Conservation (phyloP, 30 jellyfish, hydroid and myxozoan species). For the Sanderia malayensis region DNA sequence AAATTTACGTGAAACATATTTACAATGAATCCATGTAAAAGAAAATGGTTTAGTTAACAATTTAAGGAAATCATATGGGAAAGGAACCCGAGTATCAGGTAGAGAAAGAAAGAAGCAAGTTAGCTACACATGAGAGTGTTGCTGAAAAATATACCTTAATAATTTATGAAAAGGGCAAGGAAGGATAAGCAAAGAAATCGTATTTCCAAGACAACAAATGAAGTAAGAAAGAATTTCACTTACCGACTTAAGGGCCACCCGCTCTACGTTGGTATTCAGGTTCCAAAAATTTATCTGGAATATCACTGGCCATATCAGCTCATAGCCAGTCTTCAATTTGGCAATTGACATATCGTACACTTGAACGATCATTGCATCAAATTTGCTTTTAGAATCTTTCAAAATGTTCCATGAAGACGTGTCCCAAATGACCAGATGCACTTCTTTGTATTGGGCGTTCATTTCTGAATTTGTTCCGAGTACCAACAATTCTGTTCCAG, state of each 20-base stretch:
- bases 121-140: too few species aligned
- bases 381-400: conserved; percentile 44
- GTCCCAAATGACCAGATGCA: conserved; percentile 46
- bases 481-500: conserved; percentile 39
- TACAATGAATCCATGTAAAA: too few species aligned
- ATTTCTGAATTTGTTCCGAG: conserved; percentile 42
- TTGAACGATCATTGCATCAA: conserved; percentile 42
- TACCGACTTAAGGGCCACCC: conserved; percentile 72
- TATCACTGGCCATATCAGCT: conserved; percentile 76
- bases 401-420: conserved; percentile 57
- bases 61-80: too few species aligned
- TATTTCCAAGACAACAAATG: too few species aligned
- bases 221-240: background rate
- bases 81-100: too few species aligned
- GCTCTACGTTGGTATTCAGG: conserved; percentile 65
- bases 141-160: too few species aligned
- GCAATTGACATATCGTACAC: conserved; percentile 29
- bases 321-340: conserved; percentile 53
- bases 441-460: conserved; percentile 52
- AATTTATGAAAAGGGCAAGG: too few species aligned
- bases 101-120: too few species aligned
- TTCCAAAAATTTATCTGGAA: conserved; percentile 84
- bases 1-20: too few species aligned
- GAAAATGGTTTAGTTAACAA: too few species aligned
- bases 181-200: too few species aligned